phyloP scores from a whole-genome alignment of 2,113 vertebrate genomes.

The Hemichromis elongatus region DNA sequence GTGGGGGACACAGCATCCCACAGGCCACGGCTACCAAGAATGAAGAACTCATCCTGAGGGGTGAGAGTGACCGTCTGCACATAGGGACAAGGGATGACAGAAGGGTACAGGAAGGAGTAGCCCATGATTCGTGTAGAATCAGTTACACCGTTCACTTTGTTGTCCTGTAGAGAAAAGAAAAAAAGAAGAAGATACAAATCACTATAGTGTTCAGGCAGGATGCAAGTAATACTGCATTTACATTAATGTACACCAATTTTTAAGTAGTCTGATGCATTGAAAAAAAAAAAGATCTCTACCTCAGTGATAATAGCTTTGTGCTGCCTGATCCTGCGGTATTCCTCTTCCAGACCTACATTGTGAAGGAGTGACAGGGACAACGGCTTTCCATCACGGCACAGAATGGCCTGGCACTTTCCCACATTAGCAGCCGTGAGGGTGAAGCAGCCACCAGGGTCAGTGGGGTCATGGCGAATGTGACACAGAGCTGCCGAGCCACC shows the following conservation, averaged over 20 bases:
- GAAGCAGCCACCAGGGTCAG: conserved; percentile 90
- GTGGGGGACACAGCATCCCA: conserved; percentile 86
- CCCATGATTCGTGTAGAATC: conserved; percentile 96
- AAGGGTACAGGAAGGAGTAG: conserved; percentile 96
- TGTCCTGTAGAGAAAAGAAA: conserved; percentile 78
- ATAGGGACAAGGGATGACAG: conserved; percentile 88
- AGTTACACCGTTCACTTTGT: conserved; percentile 96
- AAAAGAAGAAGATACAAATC: background rate
- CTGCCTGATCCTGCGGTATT: conserved; percentile 84
- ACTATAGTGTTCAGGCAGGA: background rate
- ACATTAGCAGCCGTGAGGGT: conserved; percentile 93
- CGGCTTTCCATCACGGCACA: conserved; percentile 92
- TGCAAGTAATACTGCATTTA: background rate
- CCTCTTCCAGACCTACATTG: conserved; percentile 85
- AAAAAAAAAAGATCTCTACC: conserved; percentile 65
- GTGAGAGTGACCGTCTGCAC: conserved; percentile 91
- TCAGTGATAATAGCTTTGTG: conserved; percentile 96
- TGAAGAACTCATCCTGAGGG: conserved; percentile 93
- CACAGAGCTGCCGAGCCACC: conserved; percentile 95
- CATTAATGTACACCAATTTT: background rate
- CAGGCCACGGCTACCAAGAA: conserved; percentile 91
- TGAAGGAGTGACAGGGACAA: conserved; percentile 87
- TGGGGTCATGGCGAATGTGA: conserved; percentile 93
- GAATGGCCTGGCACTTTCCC: conserved; percentile 93
- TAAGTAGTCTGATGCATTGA: background rate